These are phyloP conservation scores for Drosophila rhopaloa DNA, from an alignment of 1,140 invertebrate species.

Conservation along the genomic window DNA sequence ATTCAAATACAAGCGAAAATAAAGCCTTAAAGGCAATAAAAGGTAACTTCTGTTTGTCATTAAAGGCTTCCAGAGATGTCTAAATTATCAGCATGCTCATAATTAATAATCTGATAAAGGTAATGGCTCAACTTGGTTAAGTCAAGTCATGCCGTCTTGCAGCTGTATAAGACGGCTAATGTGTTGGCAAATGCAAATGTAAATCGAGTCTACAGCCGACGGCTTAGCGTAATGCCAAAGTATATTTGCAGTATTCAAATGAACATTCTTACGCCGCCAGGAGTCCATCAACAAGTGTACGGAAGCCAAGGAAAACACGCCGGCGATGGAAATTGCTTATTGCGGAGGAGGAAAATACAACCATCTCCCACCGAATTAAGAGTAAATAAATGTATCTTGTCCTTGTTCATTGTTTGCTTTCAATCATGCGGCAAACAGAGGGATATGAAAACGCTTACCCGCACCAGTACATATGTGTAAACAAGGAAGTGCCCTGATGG, in stretches of 20 bases:
- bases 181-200: constrained; percentile 34
- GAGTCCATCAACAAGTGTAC: constrained; percentile 46
- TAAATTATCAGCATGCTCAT: not conserved
- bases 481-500: constrained; percentile 15
- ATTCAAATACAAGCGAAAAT: too few species aligned
- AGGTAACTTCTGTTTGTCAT: too few species aligned
- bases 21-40: too few species aligned
- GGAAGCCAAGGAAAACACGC: constrained; percentile 5
- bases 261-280: constrained; percentile 34
- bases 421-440: constrained; percentile 43
- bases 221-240: constrained; percentile 41
- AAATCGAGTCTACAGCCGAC: constrained; percentile 32
- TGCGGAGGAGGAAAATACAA: not conserved
- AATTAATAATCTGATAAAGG: not conserved
- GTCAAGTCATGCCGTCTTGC: not conserved
- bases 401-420: constrained; percentile 41
- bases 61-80: too few species aligned
- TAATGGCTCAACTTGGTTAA: constrained; percentile 26
- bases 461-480: not conserved
- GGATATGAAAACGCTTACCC: constrained; percentile 26
- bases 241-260: constrained; percentile 48
- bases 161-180: constrained; percentile 4
- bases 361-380: constrained; percentile 20
- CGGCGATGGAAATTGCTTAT: constrained; percentile 2
- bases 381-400: constrained; percentile 46